phyloP scores from a whole-genome alignment of 2,113 vertebrate species.

The Cyprinodon variegatus region DNA sequence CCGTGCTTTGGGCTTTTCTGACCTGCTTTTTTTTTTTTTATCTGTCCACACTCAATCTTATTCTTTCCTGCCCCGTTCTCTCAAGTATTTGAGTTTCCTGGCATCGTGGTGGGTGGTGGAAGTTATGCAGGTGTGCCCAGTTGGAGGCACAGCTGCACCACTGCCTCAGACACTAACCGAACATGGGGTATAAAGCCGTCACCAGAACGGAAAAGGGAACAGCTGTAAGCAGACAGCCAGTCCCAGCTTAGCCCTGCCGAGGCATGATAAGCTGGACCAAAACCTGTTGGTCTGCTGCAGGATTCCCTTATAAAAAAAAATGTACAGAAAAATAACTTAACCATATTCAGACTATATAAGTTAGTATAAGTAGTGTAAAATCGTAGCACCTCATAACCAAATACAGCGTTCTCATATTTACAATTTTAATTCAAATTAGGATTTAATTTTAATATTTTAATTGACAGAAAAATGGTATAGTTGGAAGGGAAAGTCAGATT shows the following conservation, averaged over 20 bases:
- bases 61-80: conserved; percentile 49
- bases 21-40: conserved; percentile 20
- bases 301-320: conserved; percentile 21
- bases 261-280: conserved; percentile 14
- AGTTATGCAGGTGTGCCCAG: conserved; percentile 75
- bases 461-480: no score
- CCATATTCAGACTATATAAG: neutral
- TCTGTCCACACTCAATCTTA: conserved; percentile 56
- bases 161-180: conserved; percentile 66
- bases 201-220: conserved; percentile 61
- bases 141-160: conserved; percentile 78
- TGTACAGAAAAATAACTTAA: conserved; percentile 16
- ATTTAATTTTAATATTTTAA: no score
- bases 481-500: no score
- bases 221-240: conserved; percentile 74
- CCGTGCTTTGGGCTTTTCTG: conserved; percentile 19
- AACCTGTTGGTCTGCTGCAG: conserved; percentile 17
- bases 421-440: no score
- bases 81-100: conserved; percentile 47
- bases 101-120: conserved; percentile 67
- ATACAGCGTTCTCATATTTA: no score
- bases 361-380: conserved; percentile 8
- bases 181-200: conserved; percentile 65
- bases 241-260: conserved; percentile 45
- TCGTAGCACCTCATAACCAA: no score